Percentiles rank a stretch among this genome's conserved stretches.
Conservation (phyloP, 2,113 vertebrate species). For the Anas platyrhynchos region DNA sequence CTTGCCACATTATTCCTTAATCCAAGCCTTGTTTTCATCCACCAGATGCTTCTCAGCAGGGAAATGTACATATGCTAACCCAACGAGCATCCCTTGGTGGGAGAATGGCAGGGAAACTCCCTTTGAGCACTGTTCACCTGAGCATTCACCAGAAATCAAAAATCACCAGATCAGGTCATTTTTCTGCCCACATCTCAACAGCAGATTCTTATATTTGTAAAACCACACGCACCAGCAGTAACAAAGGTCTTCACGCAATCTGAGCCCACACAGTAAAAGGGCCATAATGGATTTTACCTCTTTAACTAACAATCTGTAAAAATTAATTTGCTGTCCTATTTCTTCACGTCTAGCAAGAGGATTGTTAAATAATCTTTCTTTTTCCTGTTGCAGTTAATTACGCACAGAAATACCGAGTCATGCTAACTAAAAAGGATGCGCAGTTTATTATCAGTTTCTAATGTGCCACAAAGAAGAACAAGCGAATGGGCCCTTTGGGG, state of each 20-base stretch:
- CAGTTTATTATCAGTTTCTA: conserved; percentile 1
- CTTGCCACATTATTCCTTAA: background rate
- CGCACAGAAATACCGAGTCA: conserved; percentile 3
- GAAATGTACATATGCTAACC: background rate
- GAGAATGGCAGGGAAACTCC: background rate
- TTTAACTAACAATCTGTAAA: background rate
- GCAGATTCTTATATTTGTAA: background rate
- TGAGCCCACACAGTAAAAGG: background rate
- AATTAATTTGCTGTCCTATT: conserved; percentile 13
- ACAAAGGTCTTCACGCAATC: background rate
- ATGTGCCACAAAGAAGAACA: conserved; percentile 15
- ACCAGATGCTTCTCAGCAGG: conserved; percentile 49
- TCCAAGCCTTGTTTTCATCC: conserved; percentile 1
- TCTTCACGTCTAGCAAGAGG: background rate
- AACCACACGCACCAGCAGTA: background rate
- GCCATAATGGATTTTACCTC: background rate
- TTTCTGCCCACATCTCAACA: background rate
- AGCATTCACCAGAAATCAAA: background rate
- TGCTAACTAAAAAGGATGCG: conserved; percentile 23
- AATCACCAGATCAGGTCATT: background rate
- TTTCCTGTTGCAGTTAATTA: background rate
- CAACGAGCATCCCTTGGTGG: background rate
- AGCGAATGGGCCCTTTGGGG: conserved; percentile 49
- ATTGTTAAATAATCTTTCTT: background rate
- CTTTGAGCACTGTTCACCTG: background rate